Conservation (phyloP, 2,888 invertebrate species). For the Melikaiella ostensackeni region DNA sequence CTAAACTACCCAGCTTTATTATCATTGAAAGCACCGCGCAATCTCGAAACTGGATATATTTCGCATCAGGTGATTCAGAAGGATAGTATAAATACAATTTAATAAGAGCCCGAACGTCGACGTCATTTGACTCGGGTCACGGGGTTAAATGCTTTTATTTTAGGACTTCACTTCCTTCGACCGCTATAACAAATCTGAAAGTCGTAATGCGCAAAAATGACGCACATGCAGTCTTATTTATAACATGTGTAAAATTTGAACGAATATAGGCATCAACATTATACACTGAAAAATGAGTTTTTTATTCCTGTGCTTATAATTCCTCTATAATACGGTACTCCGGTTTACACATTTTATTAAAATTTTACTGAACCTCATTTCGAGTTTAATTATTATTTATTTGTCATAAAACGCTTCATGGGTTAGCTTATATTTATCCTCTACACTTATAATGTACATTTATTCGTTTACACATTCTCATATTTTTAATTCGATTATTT, state of each 20-base stretch:
- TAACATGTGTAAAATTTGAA: too few relatives aligned
- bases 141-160: conserved; percentile 40
- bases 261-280: too few relatives aligned
- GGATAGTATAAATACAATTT: too few relatives aligned
- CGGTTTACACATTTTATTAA: background rate
- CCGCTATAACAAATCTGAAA: too few relatives aligned
- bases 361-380: background rate
- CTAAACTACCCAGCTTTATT: too few relatives aligned
- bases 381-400: background rate
- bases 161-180: background rate
- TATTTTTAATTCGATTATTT: too few relatives aligned
- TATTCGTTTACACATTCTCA: background rate
- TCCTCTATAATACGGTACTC: background rate
- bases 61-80: too few relatives aligned
- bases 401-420: background rate
- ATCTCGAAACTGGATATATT: too few relatives aligned
- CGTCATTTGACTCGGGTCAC: conserved; percentile 22
- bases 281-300: background rate
- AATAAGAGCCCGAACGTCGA: background rate
- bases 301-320: background rate
- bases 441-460: background rate
- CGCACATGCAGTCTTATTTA: too few relatives aligned
- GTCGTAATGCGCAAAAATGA: too few relatives aligned
- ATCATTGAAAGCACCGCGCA: too few relatives aligned
- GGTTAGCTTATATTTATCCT: background rate